Evolutionary conservation across 2,797 vertebrate species (phyloP).

Genomic region (Melanotaenia trifasciata): DNA sequence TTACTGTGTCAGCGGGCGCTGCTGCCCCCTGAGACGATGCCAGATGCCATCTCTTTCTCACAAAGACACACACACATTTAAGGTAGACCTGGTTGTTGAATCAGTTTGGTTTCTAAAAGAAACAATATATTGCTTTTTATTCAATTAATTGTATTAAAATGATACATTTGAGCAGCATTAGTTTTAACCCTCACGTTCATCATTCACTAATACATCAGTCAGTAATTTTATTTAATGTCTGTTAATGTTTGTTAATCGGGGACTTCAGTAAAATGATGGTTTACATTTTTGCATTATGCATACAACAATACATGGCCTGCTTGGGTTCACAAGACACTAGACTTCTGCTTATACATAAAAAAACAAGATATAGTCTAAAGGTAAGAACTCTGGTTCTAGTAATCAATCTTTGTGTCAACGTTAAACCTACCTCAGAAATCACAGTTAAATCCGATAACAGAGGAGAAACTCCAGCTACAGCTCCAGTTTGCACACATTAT

Average conservation of each 20-base stretch:
- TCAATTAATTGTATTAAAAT: neutral
- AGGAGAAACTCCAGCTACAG: neutral
- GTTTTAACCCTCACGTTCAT: neutral
- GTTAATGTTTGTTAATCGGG: no score
- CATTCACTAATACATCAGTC: neutral
- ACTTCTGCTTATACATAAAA: neutral
- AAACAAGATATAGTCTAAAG: neutral
- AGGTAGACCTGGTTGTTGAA: conserved; percentile 51
- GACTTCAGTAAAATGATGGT: no score
- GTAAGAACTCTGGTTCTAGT: neutral
- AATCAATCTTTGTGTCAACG: neutral
- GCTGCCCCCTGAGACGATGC: conserved; percentile 50
- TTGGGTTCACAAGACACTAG: no score
- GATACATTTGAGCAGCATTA: neutral
- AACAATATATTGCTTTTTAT: neutral
- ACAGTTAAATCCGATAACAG: neutral
- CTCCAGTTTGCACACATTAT: neutral
- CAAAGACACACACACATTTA: conserved; percentile 52
- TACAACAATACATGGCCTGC: no score
- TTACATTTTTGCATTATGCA: no score
- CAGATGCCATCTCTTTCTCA: conserved; percentile 68
- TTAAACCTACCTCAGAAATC: neutral
- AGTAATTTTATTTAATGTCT: no score
- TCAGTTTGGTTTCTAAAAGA: neutral
- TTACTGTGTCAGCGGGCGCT: conserved; percentile 28